Conservation (phyloP, 2,888 invertebrate genomes). For the Pecten maximus region DNA sequence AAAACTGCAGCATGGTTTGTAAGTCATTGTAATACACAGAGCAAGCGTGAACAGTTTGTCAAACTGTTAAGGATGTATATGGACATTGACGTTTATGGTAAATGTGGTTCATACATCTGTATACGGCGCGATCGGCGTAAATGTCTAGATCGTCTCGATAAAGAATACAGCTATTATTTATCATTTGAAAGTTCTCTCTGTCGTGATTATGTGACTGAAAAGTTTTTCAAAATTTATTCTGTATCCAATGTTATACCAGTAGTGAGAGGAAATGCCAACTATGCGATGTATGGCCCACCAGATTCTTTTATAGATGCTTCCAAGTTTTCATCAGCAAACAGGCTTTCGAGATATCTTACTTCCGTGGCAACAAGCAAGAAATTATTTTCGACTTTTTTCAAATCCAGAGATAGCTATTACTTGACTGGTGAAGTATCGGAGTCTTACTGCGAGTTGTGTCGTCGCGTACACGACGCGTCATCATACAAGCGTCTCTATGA, state of each 20-base stretch:
- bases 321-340: neutral
- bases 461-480: neutral
- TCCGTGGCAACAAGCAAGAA: neutral
- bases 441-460: neutral
- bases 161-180: slow-evolving; percentile 66
- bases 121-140: neutral
- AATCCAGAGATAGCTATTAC: neutral
- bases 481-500: neutral
- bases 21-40: slow-evolving; percentile 57
- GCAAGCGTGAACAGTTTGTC: slow-evolving; percentile 55
- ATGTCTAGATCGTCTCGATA: slow-evolving; percentile 47
- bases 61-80: slow-evolving; percentile 53
- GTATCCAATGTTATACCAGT: slow-evolving; percentile 39
- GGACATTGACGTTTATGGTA: slow-evolving; percentile 55
- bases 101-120: slow-evolving; percentile 48
- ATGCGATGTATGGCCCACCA: neutral
- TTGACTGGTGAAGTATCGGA: neutral
- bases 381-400: neutral
- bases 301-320: neutral
- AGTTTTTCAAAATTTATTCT: slow-evolving; percentile 59
- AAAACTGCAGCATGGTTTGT: slow-evolving; percentile 60
- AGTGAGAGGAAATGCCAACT: neutral
- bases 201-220: slow-evolving; percentile 68
- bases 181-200: slow-evolving; percentile 70
- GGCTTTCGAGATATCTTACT: neutral